These are phyloP conservation scores for Cyprinodon diabolis DNA, from an alignment of 2,797 vertebrate genomes.

Conservation along the genomic window DNA sequence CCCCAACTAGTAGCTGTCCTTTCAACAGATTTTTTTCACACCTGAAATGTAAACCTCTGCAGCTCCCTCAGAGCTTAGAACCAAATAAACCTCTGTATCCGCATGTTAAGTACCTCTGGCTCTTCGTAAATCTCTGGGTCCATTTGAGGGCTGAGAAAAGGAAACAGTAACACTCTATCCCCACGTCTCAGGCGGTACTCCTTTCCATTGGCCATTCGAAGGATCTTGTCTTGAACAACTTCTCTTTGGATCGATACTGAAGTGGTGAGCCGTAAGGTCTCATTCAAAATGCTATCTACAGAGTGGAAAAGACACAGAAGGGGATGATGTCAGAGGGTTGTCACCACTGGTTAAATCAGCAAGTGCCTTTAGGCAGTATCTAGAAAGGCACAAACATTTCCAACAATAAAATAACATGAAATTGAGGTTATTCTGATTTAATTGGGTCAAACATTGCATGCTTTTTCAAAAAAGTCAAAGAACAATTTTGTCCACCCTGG, in stretches of 20 bases:
- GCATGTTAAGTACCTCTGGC: constrained; percentile 81
- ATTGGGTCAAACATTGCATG: constrained; percentile 33
- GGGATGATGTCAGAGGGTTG: constrained; percentile 46
- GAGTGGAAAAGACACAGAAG: constrained; percentile 42
- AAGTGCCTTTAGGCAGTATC: constrained; percentile 14
- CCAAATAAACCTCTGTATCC: not conserved
- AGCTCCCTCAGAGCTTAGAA: not conserved
- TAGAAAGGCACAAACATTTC: constrained; percentile 37
- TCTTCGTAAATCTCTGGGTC: constrained; percentile 87
- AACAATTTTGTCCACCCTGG: constrained; percentile 15
- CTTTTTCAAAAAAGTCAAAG: constrained; percentile 35
- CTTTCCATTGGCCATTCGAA: constrained; percentile 79
- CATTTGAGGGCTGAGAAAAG: constrained; percentile 89
- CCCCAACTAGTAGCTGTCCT: too few relatives aligned
- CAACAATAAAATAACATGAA: constrained; percentile 29
- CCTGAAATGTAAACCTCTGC: too few relatives aligned
- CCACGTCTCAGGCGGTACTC: constrained; percentile 83
- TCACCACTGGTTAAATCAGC: constrained; percentile 37
- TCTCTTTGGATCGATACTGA: constrained; percentile 88
- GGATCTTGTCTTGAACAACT: constrained; percentile 78
- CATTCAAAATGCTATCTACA: constrained; percentile 78
- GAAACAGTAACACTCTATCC: constrained; percentile 88
- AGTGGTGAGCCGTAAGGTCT: constrained; percentile 87
- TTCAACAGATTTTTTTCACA: not conserved
- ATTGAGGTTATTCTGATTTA: constrained; percentile 30